Evolutionary conservation across 2,888 invertebrate genomes (phyloP).

Genomic region (Aleiodes alternator): DNA sequence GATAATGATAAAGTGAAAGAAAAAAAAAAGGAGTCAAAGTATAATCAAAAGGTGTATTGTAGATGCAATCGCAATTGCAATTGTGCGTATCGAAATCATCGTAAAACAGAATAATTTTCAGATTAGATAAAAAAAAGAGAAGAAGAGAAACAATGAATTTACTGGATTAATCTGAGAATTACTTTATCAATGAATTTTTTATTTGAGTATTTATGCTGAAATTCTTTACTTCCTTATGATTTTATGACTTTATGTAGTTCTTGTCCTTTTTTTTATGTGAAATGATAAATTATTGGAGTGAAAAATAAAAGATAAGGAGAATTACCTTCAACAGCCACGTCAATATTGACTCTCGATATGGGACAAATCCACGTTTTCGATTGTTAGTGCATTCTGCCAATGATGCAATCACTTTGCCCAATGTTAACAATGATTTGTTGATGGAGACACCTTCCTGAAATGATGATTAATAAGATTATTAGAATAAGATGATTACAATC

Average conservation of each 20-base stretch:
- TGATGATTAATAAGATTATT: not conserved
- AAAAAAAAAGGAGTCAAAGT: constrained; percentile 59
- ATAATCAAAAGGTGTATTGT: constrained; percentile 64
- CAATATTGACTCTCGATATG: constrained; percentile 87
- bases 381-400: constrained; percentile 80
- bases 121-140: not conserved
- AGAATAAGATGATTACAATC: too few relatives aligned
- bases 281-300: constrained; percentile 38
- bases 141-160: not conserved
- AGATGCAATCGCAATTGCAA: constrained; percentile 54
- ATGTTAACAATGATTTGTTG: constrained; percentile 84
- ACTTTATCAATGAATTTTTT: not conserved
- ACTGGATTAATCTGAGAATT: not conserved
- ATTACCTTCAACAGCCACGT: constrained; percentile 86
- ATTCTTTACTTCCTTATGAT: constrained; percentile 1
- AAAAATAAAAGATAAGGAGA: constrained; percentile 14
- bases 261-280: constrained; percentile 25
- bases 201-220: not conserved
- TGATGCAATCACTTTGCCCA: constrained; percentile 88
- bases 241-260: constrained; percentile 43
- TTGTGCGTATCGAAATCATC: constrained; percentile 64
- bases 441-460: constrained; percentile 84
- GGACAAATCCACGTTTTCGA: constrained; percentile 80
- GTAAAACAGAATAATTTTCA: constrained; percentile 58
- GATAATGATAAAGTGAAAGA: constrained; percentile 47